Evolutionary conservation across 2,797 vertebrate genomes (phyloP).

Genomic region (Pempheris klunzingeri): DNA sequence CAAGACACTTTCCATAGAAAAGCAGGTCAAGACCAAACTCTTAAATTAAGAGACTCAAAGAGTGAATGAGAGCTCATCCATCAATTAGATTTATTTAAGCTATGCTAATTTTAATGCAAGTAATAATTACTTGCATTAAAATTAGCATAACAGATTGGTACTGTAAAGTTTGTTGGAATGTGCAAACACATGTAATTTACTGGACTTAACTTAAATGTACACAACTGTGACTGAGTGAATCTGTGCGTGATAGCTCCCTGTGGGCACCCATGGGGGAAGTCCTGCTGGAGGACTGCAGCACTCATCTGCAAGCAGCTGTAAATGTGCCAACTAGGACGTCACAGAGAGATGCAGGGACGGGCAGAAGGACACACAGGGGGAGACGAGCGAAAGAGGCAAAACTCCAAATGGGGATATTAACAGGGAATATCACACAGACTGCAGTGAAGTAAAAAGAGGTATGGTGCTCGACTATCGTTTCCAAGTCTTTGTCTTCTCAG

Average conservation of each 20-base stretch:
- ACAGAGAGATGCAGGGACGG: slow-evolving; percentile 15
- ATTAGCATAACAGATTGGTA: background rate
- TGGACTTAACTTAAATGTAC: slow-evolving; percentile 21
- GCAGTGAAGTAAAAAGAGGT: background rate
- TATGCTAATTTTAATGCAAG: too few species aligned
- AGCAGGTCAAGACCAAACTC: too few species aligned
- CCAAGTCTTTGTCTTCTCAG: background rate
- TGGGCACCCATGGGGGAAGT: background rate
- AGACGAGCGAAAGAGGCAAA: slow-evolving; percentile 17
- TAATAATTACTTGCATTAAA: slow-evolving; percentile 37
- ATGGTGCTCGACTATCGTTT: background rate
- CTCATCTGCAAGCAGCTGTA: slow-evolving; percentile 56
- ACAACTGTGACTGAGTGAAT: slow-evolving; percentile 22
- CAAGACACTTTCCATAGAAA: too few species aligned
- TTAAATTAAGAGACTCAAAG: too few species aligned
- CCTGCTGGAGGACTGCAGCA: slow-evolving; percentile 42
- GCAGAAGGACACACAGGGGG: slow-evolving; percentile 19
- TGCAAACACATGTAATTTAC: slow-evolving; percentile 1
- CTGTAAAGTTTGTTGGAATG: background rate
- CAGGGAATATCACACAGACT: background rate
- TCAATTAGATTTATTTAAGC: slow-evolving; percentile 22
- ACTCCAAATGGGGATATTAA: slow-evolving; percentile 3
- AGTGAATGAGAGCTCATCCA: slow-evolving; percentile 34
- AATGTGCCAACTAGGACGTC: slow-evolving; percentile 43
- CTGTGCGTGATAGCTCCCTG: slow-evolving; percentile 13